These are phyloP conservation scores for Mermis nigrescens DNA, from an alignment of 2,888 invertebrate genomes.

Conservation along the genomic window DNA sequence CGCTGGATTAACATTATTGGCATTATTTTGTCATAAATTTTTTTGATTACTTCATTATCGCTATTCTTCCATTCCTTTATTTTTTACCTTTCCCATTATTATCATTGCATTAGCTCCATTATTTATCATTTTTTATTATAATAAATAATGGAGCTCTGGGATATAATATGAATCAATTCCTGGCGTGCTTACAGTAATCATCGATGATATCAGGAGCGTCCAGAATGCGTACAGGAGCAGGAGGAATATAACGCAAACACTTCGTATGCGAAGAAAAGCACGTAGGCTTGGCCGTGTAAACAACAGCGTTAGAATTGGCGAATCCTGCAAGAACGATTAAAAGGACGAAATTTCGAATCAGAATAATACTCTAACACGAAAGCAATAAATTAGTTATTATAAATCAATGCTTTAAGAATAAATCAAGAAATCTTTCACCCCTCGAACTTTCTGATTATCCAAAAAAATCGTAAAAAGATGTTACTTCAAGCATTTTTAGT, in stretches of 20 bases:
- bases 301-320: conserved; percentile 8
- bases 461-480: too few relatives aligned
- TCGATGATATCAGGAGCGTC: conserved; percentile 93
- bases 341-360: neutral
- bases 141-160: too few relatives aligned
- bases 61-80: too few relatives aligned
- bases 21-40: too few relatives aligned
- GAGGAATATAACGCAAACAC: conserved; percentile 64
- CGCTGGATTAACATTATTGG: too few relatives aligned
- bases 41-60: too few relatives aligned
- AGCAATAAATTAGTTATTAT: neutral
- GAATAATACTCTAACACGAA: neutral
- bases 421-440: neutral
- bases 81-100: too few relatives aligned
- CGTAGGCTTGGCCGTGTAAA: conserved; percentile 7
- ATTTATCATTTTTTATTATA: too few relatives aligned
- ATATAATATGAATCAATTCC: too few relatives aligned
- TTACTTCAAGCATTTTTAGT: too few relatives aligned
- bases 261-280: conserved; percentile 39
- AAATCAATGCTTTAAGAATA: neutral
- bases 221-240: conserved; percentile 75
- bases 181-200: conserved; percentile 63
- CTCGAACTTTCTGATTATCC: too few relatives aligned
- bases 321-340: conserved; percentile 5
- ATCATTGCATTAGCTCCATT: too few relatives aligned